Evolutionary conservation across 2,888 invertebrate genomes (phyloP), one percentile per base, ranked within the genome.

Genomic region (Drosophila macrospina): DNA sequence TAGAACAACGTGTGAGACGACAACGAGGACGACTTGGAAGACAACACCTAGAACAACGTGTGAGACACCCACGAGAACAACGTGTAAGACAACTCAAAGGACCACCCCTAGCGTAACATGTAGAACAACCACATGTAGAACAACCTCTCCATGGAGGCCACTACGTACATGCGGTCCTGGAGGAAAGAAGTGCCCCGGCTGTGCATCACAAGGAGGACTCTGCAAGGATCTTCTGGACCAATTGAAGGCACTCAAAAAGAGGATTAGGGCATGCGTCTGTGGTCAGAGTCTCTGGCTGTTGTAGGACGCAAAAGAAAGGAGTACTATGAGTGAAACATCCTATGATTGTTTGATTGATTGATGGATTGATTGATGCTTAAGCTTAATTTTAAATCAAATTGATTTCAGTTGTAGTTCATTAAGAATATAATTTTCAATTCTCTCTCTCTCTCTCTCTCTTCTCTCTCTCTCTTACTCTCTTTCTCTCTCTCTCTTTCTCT

Each of bases 91-190:
- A n/a, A 36, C 15, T 1, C n/a, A 13, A 30, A 16, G 8, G 36
- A 1, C 55, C 20, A 7, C 42, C 20, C 8, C 20, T 20, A 1
- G 3, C 3, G 20, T 20, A 20, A 20, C n/a, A n/a, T n/a, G n/a
- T n/a, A n/a, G n/a, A 7, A 5, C 28, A 28, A 26, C 26, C 26
- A 26, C n/a, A n/a, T n/a, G n/a, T n/a, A n/a, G 26, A 26, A 5
- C 26, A 7, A 10, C 13, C 44, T 15, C 15, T 10, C 10, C 30
- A 15, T 30, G 28, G 28, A 28, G 5, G 4, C 48, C 56, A 11
- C n/a, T 74, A 69, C 32, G 0, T n/a, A n/a, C 24, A 10, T 69
- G 73, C 10, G 74, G 81, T 13, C 63, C 78, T 5, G 70, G 62
- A 0, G 70, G 65, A 4, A 39, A 5, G 0, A 5, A 37, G 6